Evolutionary conservation across 2,888 invertebrate species (phyloP).

Genomic region (Phorcus lineatus): DNA sequence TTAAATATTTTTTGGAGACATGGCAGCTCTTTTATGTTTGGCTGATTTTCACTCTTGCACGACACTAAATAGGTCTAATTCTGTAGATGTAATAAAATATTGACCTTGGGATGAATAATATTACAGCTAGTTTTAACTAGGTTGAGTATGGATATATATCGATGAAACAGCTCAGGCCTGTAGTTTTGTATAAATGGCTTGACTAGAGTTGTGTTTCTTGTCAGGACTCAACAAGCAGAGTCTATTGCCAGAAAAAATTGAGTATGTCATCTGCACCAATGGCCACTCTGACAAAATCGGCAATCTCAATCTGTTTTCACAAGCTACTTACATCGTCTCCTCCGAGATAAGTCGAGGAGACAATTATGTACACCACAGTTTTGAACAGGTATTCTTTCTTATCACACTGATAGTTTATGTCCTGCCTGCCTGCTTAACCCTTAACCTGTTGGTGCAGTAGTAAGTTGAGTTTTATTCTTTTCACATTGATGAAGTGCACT

Average conservation of each 20-base stretch:
- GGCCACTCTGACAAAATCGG: constrained; percentile 95
- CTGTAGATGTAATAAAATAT: too few relatives aligned
- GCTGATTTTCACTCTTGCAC: too few relatives aligned
- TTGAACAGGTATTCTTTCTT: constrained; percentile 77
- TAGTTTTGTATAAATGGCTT: background rate
- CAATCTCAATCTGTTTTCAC: constrained; percentile 91
- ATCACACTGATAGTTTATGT: background rate
- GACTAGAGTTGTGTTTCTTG: background rate
- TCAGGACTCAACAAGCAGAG: constrained; percentile 56
- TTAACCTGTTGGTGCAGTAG: background rate
- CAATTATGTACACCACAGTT: constrained; percentile 83
- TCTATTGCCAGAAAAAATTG: constrained; percentile 62
- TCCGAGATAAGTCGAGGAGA: constrained; percentile 83
- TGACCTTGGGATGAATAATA: too few relatives aligned
- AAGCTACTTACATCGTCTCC: constrained; percentile 90
- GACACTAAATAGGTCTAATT: too few relatives aligned
- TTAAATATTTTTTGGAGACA: too few relatives aligned
- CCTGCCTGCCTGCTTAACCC: background rate
- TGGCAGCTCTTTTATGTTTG: too few relatives aligned
- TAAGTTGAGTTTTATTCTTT: too few relatives aligned
- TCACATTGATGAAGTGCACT: too few relatives aligned
- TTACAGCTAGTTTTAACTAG: too few relatives aligned
- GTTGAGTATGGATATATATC: too few relatives aligned
- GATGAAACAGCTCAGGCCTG: background rate
- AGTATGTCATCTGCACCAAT: constrained; percentile 84